Base-by-base conservation (phyloP, 92 coral and sea anemone genomes). In the Phenganax subtilis region DNA sequence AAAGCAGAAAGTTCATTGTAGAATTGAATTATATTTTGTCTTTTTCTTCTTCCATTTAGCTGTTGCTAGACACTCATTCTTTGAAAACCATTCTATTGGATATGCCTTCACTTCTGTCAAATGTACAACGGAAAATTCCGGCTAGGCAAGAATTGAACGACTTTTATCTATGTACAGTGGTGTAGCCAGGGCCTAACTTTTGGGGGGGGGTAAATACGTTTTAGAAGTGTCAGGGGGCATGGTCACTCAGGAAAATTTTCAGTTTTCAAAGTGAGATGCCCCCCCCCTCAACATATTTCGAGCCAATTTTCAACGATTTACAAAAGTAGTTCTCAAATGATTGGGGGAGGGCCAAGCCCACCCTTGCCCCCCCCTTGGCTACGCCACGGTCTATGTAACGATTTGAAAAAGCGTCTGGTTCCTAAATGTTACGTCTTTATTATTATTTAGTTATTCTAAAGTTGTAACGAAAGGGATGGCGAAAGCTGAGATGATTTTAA, bases 391-490 rank as follows among this genome's bases (percentile, higher is more conserved):
- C 27, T 67, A 2, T 66, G 53, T 54, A 28, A 28, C 37, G 28
- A n/a, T 12, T 28, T 2, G 27, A 52, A 9, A 28, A 12, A 17
- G 17, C 14, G 10, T 14, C 8, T 52, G 62, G 71, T 2, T 17
- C 27, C 10, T 65, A 10, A 65, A 11, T 11, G 31, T 65, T 28
- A 11, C 52, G 12, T 9, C 51, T 73, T 7, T 10, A 47, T 29
- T 87, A 29, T 85, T 87, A 37, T 1, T 1, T 71, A 94, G 98
- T 72, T 94, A 86, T 58, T 88, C 98, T 37, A 94, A 94, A 85
- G 98, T 94, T 28, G 98, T 94, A 9, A 92, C 92, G 30, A 94
- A 94, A 76, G 98, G 98, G 51, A 94, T 94, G 98, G 90, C 90
- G 10, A 94, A 94, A 66, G 98, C 98, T 65, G 98, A 94, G 88